A percentile compares a stretch with the other conserved stretches of the same genome.
These are phyloP conservation scores for Anastatus disparis DNA, from an alignment of 1,140 invertebrate genomes.

Conservation along the genomic window DNA sequence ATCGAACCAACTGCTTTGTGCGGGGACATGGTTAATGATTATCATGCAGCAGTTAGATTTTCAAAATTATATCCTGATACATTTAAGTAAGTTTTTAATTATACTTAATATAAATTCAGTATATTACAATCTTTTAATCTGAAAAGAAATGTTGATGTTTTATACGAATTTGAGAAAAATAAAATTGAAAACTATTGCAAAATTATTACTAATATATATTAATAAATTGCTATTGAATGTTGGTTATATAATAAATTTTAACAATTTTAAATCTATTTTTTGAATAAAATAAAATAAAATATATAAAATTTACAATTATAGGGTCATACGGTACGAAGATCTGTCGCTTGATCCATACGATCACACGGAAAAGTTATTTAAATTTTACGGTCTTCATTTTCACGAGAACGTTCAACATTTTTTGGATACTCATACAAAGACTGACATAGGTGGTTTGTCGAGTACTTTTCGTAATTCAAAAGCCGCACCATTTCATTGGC, in stretches of 20 bases:
- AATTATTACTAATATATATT: no score
- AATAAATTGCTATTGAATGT: no score
- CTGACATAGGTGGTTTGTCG: constrained; percentile 81
- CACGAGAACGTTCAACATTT: constrained; percentile 77
- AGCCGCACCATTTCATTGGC: constrained; percentile 86
- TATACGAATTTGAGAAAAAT: no score
- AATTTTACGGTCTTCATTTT: constrained; percentile 81
- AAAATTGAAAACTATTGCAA: no score
- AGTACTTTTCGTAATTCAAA: constrained; percentile 86
- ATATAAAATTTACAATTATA: constrained; percentile 54
- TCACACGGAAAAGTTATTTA: constrained; percentile 76
- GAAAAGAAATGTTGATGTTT: no score
- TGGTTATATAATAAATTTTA: no score
- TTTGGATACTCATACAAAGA: constrained; percentile 83
- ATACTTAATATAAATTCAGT: no score
- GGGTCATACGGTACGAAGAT: constrained; percentile 86
- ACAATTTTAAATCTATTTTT: no score
- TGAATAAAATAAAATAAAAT: no score
- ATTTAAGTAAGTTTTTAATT: constrained; percentile 72
- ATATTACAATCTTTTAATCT: no score
- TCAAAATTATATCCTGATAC: constrained; percentile 75
- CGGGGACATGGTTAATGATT: constrained; percentile 84
- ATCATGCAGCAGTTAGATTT: constrained; percentile 77
- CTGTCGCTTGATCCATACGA: constrained; percentile 80
- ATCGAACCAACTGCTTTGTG: constrained; percentile 80